Evolutionary conservation across 2,888 invertebrate genomes (phyloP).

Genomic region (Drosophila anceps): DNA sequence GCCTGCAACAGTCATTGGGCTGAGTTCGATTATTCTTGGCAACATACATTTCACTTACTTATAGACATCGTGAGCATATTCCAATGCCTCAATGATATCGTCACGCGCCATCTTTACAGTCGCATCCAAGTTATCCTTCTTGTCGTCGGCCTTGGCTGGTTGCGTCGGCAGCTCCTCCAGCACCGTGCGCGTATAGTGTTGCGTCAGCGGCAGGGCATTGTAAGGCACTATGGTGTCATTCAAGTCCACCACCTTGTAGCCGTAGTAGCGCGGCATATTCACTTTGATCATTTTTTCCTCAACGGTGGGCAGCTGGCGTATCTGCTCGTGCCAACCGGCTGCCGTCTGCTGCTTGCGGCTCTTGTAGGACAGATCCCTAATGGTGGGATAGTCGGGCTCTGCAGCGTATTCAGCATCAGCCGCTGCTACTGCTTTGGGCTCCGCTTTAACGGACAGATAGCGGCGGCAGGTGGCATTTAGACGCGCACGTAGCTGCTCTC

Average conservation of each 20-base stretch:
- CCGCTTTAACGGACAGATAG: constrained; percentile 37
- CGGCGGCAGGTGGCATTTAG: constrained; percentile 35
- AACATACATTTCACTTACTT: constrained; percentile 57
- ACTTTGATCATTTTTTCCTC: constrained; percentile 94
- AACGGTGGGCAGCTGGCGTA: constrained; percentile 89
- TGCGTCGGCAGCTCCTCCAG: constrained; percentile 86
- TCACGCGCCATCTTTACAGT: constrained; percentile 61
- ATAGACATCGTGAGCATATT: constrained; percentile 73
- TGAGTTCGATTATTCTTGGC: background rate
- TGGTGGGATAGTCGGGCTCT: constrained; percentile 79
- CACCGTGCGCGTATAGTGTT: constrained; percentile 92
- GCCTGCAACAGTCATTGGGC: constrained; percentile 14
- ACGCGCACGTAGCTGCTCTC: constrained; percentile 52
- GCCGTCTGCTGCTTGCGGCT: constrained; percentile 86
- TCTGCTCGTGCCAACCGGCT: constrained; percentile 87
- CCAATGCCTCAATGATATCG: constrained; percentile 80
- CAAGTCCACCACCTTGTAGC: constrained; percentile 89
- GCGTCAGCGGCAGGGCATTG: constrained; percentile 89
- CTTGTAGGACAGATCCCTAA: constrained; percentile 86
- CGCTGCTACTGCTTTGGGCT: constrained; percentile 30
- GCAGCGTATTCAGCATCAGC: constrained; percentile 66
- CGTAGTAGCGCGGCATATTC: constrained; percentile 93
- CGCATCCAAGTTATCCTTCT: constrained; percentile 40
- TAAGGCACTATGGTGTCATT: constrained; percentile 88
- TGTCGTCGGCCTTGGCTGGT: background rate